phyloP scores from a whole-genome alignment of 2,797 vertebrate species.

The Podarcis siculus region DNA sequence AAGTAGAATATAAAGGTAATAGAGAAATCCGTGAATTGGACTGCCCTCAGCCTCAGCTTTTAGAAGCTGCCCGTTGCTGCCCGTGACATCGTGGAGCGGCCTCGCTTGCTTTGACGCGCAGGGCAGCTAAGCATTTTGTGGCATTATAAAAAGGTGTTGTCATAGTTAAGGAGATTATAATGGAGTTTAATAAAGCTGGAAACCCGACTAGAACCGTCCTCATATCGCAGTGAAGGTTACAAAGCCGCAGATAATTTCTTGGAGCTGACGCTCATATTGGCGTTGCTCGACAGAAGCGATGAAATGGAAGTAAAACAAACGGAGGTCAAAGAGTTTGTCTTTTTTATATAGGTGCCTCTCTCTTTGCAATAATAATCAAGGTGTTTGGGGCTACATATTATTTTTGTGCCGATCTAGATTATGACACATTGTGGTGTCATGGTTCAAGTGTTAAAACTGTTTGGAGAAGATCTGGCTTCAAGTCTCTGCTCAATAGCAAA shows the following conservation, averaged over 20 bases:
- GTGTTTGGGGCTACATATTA: not conserved
- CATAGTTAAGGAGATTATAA: slow-evolving; percentile 61
- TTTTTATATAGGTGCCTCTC: not conserved
- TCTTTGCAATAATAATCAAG: slow-evolving; percentile 12
- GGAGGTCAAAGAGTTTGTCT: slow-evolving; percentile 32
- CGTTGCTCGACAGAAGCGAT: slow-evolving; percentile 60
- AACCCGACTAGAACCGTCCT: slow-evolving; percentile 45
- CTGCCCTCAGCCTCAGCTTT: slow-evolving; percentile 59
- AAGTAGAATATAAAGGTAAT: too few species aligned
- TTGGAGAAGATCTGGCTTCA: not conserved
- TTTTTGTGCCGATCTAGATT: not conserved
- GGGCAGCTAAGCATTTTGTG: slow-evolving; percentile 49
- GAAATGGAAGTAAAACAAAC: slow-evolving; percentile 39
- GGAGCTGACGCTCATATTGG: slow-evolving; percentile 48
- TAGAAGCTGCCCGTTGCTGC: slow-evolving; percentile 61
- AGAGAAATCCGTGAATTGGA: not conserved
- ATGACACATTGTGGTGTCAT: too few species aligned
- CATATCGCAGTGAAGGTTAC: slow-evolving; percentile 9
- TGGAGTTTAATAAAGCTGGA: slow-evolving; percentile 70
- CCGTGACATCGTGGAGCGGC: slow-evolving; percentile 63
- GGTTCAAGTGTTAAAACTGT: too few species aligned
- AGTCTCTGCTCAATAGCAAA: not conserved
- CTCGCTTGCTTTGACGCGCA: slow-evolving; percentile 58
- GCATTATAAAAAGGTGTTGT: slow-evolving; percentile 63
- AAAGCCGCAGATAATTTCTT: slow-evolving; percentile 33